Base-by-base conservation (phyloP, 2,797 vertebrate genomes). In the Poecile montanus region DNA sequence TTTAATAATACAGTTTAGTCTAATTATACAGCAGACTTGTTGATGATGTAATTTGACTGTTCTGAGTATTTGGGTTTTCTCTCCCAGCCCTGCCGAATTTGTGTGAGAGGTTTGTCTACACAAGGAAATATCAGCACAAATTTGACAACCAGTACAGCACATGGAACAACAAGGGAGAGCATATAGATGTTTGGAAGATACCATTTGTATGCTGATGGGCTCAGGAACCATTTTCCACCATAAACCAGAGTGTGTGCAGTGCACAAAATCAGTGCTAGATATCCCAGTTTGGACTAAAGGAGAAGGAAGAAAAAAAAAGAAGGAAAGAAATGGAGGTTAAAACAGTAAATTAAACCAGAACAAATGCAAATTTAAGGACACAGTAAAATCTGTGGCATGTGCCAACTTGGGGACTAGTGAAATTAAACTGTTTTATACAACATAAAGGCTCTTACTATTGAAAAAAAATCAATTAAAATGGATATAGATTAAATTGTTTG, bases 71-170 rank as follows among this genome's bases (percentile, higher is more conserved):
- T 93, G 2, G 97, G 88, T 6, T 94, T 97, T 89, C 98, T 98
- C 95, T 99, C 98, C 99, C 98, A 99, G 56, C 99, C 99, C 89
- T 99, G 99, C 19, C 98, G 98, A 86, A 99, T 99, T 78, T 77
- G 96, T 2, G 96, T 98, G 65, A 99, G 97, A 16, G 92, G 97
- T 48, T 93, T 98, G 96, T 99, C 98, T 68, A 99, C 60, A n/a
- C 99, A 99, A 1, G 99, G 99, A 34, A 98, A 92, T 89, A 99
- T 87, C n/a, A 99, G 97, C 77, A 99, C 91, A 34, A 98, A 91
- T 96, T 99, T 99, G 58, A 99, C 95, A 75, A 98, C 96, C 90
- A 99, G 91, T 62, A 99, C 98, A 16, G 97, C 87, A 18, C 98
- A 99, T 0, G 99, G 99, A 79, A 99, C 58, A 53, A 99, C 96